Conservation (phyloP, 2,797 vertebrate genomes). For the Pantherophis alleghaniensis region DNA sequence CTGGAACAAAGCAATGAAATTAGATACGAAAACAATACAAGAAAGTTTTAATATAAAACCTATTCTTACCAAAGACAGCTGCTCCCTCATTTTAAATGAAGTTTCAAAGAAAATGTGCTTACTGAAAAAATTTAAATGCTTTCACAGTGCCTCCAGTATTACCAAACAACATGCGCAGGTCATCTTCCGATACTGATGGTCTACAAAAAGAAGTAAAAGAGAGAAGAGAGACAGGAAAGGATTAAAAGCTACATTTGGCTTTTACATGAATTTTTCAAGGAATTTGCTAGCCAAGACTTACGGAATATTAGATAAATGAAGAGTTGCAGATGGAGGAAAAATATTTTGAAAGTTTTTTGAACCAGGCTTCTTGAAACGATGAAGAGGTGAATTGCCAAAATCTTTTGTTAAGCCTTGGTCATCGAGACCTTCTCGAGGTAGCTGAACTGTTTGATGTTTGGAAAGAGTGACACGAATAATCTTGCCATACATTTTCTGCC, state of each 20-base stretch:
- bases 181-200: constrained; percentile 91
- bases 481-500: constrained; percentile 97
- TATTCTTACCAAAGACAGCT: not conserved
- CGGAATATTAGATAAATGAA: constrained; percentile 97
- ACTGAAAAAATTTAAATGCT: constrained; percentile 99
- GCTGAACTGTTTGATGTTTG: constrained; percentile 94
- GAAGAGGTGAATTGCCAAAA: constrained; percentile 94
- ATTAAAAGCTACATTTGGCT: constrained; percentile 4
- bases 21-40: constrained; percentile 62
- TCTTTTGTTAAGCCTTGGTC: constrained; percentile 97
- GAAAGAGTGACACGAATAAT: constrained; percentile 95
- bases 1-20: constrained; percentile 77
- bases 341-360: constrained; percentile 99
- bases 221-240: not conserved
- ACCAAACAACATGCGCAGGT: constrained; percentile 90
- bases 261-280: not conserved
- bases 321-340: constrained; percentile 94
- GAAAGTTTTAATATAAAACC: constrained; percentile 2
- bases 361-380: constrained; percentile 96
- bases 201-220: constrained; percentile 67
- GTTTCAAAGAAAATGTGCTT: constrained; percentile 70
- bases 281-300: constrained; percentile 71
- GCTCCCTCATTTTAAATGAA: constrained; percentile 24
- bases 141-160: constrained; percentile 95
- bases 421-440: constrained; percentile 93